Evolutionary conservation across 2,113 vertebrate genomes (phyloP).

Genomic region (Falco punctatus): DNA sequence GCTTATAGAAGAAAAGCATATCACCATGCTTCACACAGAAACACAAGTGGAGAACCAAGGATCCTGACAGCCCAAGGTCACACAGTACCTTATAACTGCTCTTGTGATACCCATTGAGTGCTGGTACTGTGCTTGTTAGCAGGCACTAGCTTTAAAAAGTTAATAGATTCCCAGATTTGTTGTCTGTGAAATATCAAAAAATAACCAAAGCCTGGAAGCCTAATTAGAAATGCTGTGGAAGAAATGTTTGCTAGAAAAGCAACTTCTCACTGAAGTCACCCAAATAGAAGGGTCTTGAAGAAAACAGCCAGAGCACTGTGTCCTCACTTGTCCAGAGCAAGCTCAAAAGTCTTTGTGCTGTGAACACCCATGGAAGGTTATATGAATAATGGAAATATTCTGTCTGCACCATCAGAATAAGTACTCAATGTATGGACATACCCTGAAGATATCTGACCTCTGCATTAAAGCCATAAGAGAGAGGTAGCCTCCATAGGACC

Average conservation of each 20-base stretch:
- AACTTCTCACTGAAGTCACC: neutral
- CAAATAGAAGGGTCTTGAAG: neutral
- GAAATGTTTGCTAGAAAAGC: neutral
- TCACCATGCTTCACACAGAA: neutral
- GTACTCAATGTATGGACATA: slow-evolving; percentile 66
- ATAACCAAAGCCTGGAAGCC: neutral
- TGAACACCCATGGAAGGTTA: neutral
- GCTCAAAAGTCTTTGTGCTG: neutral
- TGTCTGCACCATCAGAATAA: neutral
- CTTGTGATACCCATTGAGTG: neutral
- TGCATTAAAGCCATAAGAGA: slow-evolving; percentile 84
- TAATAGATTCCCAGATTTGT: neutral
- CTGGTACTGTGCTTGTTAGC: neutral
- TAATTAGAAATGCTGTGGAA: neutral
- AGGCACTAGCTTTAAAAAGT: neutral
- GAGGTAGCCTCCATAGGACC: slow-evolving; percentile 86
- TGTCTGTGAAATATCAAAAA: neutral
- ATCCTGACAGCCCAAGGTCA: neutral
- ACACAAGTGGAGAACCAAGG: neutral
- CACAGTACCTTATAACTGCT: neutral
- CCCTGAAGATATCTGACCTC: slow-evolving; percentile 85
- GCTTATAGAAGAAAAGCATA: neutral
- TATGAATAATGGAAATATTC: neutral
- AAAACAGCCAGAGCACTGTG: neutral
- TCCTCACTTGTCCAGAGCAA: neutral